These are phyloP conservation scores for Portevinia maculata DNA, from an alignment of 2,888 invertebrate genomes.

Conservation along the genomic window DNA sequence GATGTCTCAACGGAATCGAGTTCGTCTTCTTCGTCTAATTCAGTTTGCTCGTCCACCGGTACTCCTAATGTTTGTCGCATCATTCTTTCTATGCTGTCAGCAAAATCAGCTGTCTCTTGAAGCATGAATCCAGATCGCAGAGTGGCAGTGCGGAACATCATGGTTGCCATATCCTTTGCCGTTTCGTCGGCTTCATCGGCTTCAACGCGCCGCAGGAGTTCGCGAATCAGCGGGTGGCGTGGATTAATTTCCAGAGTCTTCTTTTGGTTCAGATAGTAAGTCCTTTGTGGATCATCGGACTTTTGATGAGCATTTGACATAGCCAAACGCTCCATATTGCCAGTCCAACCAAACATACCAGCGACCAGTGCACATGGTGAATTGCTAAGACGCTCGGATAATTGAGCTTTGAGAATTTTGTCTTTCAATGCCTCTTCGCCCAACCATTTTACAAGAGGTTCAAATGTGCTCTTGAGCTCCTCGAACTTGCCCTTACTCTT, in stretches of 20 bases:
- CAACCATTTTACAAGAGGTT: conserved; percentile 96
- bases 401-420: conserved; percentile 89
- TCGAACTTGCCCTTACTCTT: conserved; percentile 90
- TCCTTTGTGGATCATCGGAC: conserved; percentile 94
- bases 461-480: conserved; percentile 89
- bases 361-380: conserved; percentile 99
- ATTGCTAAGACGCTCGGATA: conserved; percentile 94
- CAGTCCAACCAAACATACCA: conserved; percentile 98
- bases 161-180: conserved; percentile 92
- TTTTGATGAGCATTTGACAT: conserved; percentile 98
- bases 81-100: conserved; percentile 94
- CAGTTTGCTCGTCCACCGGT: conserved; percentile 87
- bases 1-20: conserved; percentile 82
- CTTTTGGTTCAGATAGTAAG: conserved; percentile 95
- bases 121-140: conserved; percentile 97
- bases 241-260: conserved; percentile 99
- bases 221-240: conserved; percentile 96
- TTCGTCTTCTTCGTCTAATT: conserved; percentile 82
- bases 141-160: conserved; percentile 96
- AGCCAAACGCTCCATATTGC: conserved; percentile 99
- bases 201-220: conserved; percentile 92
- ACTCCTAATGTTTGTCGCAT: conserved; percentile 92
- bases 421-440: conserved; percentile 91
- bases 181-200: conserved; percentile 90
- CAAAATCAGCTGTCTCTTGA: conserved; percentile 93